Evolutionary conservation across 2,113 vertebrate genomes (phyloP).

Genomic region (Takifugu bimaculatus): DNA sequence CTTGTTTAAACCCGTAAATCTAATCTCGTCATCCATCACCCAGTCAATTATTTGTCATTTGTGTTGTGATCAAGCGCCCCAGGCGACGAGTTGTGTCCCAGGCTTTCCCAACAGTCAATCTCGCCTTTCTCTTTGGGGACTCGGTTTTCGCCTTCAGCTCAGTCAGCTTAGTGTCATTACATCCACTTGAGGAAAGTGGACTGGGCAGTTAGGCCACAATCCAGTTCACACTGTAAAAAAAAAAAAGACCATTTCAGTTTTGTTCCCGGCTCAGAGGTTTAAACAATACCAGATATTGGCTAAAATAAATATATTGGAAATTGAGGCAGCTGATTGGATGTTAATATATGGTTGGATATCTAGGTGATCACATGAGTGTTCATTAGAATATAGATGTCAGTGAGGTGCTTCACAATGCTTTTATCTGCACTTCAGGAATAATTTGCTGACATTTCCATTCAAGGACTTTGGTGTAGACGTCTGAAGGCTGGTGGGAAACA

Average conservation of each 20-base stretch:
- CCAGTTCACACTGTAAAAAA: slow-evolving; percentile 15
- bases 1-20: slow-evolving; percentile 74
- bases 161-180: slow-evolving; percentile 34
- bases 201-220: slow-evolving; percentile 26
- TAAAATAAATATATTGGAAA: no score
- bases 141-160: slow-evolving; percentile 50
- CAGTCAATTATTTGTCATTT: slow-evolving; percentile 75
- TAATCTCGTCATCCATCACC: slow-evolving; percentile 73
- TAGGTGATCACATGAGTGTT: no score
- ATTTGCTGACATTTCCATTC: slow-evolving; percentile 42
- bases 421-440: slow-evolving; percentile 16
- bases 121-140: slow-evolving; percentile 60
- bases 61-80: slow-evolving; percentile 70
- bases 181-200: slow-evolving; percentile 22
- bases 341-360: no score
- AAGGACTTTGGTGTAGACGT: slow-evolving; percentile 17
- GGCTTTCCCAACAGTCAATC: slow-evolving; percentile 58
- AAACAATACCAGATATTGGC: no score
- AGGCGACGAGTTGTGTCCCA: slow-evolving; percentile 63
- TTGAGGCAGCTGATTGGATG: no score
- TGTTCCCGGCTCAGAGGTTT: not conserved
- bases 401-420: not conserved
- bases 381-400: no score
- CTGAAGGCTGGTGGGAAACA: slow-evolving; percentile 60
- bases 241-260: not conserved